A percentile compares a stretch with the other conserved stretches of the same genome.
phyloP scores from a whole-genome alignment of 2,797 vertebrate species.

The Phrynocephalus vlangalii region DNA sequence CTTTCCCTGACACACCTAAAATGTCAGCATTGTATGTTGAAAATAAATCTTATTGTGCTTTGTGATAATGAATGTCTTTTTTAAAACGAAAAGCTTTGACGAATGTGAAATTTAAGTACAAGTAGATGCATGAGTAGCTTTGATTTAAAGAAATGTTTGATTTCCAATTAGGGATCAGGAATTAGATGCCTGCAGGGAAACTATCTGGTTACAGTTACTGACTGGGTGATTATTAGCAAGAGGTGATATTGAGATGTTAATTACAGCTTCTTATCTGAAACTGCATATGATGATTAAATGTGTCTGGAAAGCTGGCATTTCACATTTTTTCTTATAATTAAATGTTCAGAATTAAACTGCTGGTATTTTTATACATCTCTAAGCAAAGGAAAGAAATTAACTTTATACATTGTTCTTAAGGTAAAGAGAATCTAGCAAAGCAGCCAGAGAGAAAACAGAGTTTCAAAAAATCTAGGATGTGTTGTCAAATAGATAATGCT shows the following conservation, averaged over 20 bases:
- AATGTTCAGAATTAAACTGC: slow-evolving; percentile 54
- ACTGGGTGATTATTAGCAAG: slow-evolving; percentile 68
- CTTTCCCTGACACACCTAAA: neutral
- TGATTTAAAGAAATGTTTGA: slow-evolving; percentile 59
- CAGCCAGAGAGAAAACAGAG: neutral
- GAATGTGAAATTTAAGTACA: slow-evolving; percentile 62
- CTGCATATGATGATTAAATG: slow-evolving; percentile 64
- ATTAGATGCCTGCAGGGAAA: slow-evolving; percentile 50
- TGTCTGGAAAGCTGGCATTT: slow-evolving; percentile 61
- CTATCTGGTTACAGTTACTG: slow-evolving; percentile 48
- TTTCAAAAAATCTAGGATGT: neutral
- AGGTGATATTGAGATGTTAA: slow-evolving; percentile 65
- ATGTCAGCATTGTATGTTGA: slow-evolving; percentile 42
- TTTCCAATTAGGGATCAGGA: slow-evolving; percentile 66
- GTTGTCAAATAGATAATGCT: slow-evolving; percentile 10
- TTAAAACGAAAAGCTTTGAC: slow-evolving; percentile 45
- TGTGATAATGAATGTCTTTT: slow-evolving; percentile 34
- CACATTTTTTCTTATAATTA: slow-evolving; percentile 67
- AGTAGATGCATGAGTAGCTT: slow-evolving; percentile 51
- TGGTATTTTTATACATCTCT: slow-evolving; percentile 45
- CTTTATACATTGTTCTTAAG: neutral
- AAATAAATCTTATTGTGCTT: slow-evolving; percentile 27
- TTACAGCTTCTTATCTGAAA: slow-evolving; percentile 68
- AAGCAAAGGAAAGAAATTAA: neutral
- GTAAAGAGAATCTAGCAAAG: neutral